These are phyloP conservation scores for Perca fluviatilis DNA, from an alignment of 2,113 vertebrate species.

Conservation along the genomic window DNA sequence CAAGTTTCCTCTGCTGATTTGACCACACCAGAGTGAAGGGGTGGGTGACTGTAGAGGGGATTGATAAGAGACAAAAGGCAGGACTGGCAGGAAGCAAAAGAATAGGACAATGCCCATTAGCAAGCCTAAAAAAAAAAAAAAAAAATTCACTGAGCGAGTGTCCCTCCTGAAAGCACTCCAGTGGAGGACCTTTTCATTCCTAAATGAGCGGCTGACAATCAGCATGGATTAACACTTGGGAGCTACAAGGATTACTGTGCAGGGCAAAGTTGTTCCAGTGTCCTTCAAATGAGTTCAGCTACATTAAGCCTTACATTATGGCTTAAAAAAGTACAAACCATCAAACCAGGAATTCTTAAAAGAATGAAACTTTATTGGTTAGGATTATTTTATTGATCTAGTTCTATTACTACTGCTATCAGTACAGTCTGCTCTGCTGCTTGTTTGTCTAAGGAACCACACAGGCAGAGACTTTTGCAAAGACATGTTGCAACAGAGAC, in stretches of 20 bases:
- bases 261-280: constrained; percentile 25
- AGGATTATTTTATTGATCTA: too few relatives aligned
- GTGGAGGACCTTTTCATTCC: constrained; percentile 69
- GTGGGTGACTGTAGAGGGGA: constrained; percentile 39
- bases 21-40: constrained; percentile 36
- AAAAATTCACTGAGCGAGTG: constrained; percentile 26
- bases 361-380: not conserved
- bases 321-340: constrained; percentile 41
- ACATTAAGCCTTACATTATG: constrained; percentile 46
- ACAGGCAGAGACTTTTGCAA: not conserved
- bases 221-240: constrained; percentile 67
- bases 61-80: constrained; percentile 67
- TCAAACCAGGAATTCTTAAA: constrained; percentile 1
- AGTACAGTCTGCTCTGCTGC: not conserved
- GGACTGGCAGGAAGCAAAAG: constrained; percentile 66
- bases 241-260: constrained; percentile 42
- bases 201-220: constrained; percentile 74
- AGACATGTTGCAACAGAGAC: not conserved
- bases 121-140: constrained; percentile 56
- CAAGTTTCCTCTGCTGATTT: constrained; percentile 40
- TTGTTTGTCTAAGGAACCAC: not conserved
- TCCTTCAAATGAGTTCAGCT: constrained; percentile 60
- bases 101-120: constrained; percentile 74
- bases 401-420: not conserved
- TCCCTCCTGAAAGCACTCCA: constrained; percentile 71